Evolutionary conservation across 2,888 invertebrate genomes (phyloP).

Genomic region (Ditylenchus weischeri): DNA sequence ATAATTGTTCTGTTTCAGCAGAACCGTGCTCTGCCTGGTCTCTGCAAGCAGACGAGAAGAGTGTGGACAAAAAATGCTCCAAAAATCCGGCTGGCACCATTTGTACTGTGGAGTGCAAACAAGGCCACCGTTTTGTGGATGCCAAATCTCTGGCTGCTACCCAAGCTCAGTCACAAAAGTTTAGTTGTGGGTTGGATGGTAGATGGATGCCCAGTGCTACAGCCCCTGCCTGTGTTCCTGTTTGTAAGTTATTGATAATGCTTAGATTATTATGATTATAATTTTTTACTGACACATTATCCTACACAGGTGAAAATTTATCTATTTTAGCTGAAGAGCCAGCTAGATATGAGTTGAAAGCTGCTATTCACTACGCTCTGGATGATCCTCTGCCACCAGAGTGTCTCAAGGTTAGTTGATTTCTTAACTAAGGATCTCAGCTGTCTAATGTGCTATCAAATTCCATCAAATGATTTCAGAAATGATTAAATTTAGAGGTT

Average conservation of each 20-base stretch:
- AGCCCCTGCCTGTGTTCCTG: slow-evolving; percentile 90
- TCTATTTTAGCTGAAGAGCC: slow-evolving; percentile 50
- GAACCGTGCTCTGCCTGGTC: slow-evolving; percentile 84
- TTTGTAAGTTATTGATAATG: slow-evolving; percentile 59
- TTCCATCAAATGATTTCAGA: no score
- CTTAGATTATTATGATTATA: no score
- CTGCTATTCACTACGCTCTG: slow-evolving; percentile 49
- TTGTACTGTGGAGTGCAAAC: slow-evolving; percentile 60
- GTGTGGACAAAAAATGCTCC: slow-evolving; percentile 69
- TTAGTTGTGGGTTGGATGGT: background rate
- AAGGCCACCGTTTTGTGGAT: slow-evolving; percentile 54
- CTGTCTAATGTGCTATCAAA: no score
- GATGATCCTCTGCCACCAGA: slow-evolving; percentile 45
- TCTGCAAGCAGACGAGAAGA: slow-evolving; percentile 75
- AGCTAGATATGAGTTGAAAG: slow-evolving; percentile 56
- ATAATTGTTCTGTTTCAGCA: slow-evolving; percentile 36
- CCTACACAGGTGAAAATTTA: background rate
- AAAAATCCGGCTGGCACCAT: slow-evolving; percentile 71
- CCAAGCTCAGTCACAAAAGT: slow-evolving; percentile 7
- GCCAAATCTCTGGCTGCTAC: background rate
- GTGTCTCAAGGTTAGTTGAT: slow-evolving; percentile 44
- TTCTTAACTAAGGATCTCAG: no score
- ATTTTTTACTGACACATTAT: no score
- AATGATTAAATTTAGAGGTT: no score
- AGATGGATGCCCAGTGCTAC: slow-evolving; percentile 7